Percentiles rank a stretch among this genome's conserved stretches.
phyloP scores from a whole-genome alignment of 2,113 vertebrate species.

The Dasyurus viverrinus region DNA sequence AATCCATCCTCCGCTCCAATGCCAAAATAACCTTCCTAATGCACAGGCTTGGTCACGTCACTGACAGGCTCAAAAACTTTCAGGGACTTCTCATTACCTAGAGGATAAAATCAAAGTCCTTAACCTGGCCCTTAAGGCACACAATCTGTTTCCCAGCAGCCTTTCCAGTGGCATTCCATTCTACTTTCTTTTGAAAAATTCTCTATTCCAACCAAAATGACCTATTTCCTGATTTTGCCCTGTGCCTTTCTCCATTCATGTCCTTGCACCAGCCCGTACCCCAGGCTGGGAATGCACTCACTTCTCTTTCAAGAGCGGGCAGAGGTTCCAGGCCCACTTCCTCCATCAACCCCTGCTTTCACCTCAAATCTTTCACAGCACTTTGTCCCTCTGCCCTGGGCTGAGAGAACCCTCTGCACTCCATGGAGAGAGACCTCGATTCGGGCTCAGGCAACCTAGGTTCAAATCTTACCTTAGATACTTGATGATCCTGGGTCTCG shows the following conservation, averaged over 20 bases:
- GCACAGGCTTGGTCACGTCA: background rate
- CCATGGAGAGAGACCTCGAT: background rate
- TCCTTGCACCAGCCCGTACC: background rate
- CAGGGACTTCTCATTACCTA: background rate
- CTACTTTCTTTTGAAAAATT: background rate
- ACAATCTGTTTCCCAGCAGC: background rate
- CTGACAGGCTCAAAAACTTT: background rate
- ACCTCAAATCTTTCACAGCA: background rate
- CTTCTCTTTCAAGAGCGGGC: background rate
- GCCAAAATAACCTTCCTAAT: background rate
- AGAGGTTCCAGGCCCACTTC: background rate
- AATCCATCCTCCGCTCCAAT: background rate
- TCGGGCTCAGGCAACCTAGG: background rate
- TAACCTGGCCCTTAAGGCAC: background rate
- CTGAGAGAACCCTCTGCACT: background rate
- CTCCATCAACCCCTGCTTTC: background rate
- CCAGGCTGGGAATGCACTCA: background rate
- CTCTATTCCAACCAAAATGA: background rate
- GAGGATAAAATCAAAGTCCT: background rate
- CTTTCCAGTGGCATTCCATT: background rate
- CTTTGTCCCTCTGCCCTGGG: background rate
- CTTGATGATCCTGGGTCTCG: background rate
- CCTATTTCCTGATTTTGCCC: background rate
- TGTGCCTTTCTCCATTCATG: background rate
- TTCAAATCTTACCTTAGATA: background rate